A percentile compares a stretch with the other conserved stretches of the same genome.
Evolutionary conservation across 2,888 invertebrate genomes (phyloP).

Genomic region (Cephus sareptanus): DNA sequence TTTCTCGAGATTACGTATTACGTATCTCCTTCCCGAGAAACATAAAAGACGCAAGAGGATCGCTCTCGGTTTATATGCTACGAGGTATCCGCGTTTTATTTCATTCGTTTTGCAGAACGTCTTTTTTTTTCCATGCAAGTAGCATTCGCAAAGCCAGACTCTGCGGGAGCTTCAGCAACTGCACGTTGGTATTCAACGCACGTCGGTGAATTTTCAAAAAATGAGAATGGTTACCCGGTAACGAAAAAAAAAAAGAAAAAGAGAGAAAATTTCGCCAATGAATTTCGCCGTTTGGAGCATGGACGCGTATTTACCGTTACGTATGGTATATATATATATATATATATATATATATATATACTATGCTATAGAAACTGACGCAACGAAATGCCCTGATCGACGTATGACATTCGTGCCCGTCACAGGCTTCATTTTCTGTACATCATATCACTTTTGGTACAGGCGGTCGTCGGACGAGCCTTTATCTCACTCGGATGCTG

Average conservation of each 20-base stretch:
- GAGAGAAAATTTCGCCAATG: background rate
- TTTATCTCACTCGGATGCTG: background rate
- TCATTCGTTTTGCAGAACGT: conserved; percentile 26
- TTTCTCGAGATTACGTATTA: background rate
- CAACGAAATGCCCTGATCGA: background rate
- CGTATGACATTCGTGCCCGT: background rate
- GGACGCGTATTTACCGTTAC: background rate
- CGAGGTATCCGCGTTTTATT: conserved; percentile 39
- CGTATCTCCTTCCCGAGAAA: background rate
- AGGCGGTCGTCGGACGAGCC: background rate
- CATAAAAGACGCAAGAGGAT: background rate
- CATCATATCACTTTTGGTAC: background rate
- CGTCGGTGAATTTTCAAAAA: conserved; percentile 43
- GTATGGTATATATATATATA: too few relatives aligned
- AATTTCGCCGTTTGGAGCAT: background rate
- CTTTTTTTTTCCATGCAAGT: conserved; percentile 1
- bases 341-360: background rate
- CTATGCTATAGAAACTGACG: background rate
- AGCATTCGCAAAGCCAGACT: background rate
- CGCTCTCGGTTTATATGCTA: conserved; percentile 30
- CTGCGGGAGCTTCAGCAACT: background rate
- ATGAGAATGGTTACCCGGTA: background rate
- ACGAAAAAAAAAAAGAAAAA: too few relatives aligned
- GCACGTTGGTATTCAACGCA: conserved; percentile 30
- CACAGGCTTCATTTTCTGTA: background rate